Percentiles rank a stretch among this genome's conserved stretches.
These are phyloP conservation scores for Sus cebifrons DNA, from an alignment of 2,797 vertebrate genomes.

Conservation along the genomic window DNA sequence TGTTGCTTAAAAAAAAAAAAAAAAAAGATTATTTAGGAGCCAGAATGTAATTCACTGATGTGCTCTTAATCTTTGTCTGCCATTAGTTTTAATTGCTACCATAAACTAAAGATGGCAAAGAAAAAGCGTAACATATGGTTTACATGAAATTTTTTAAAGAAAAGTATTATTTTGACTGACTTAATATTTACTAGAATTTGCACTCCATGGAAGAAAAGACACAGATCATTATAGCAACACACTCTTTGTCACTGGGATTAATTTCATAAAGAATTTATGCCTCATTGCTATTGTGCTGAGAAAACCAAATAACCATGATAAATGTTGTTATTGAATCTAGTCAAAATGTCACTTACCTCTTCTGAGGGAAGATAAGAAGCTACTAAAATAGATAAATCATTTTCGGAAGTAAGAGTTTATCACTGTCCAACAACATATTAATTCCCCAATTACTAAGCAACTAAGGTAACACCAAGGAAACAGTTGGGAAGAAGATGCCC, in stretches of 20 bases:
- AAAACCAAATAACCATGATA: slow-evolving; percentile 69
- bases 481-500: neutral
- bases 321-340: slow-evolving; percentile 59
- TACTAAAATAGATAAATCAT: slow-evolving; percentile 61
- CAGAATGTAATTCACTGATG: slow-evolving; percentile 64
- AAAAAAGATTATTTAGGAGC: slow-evolving; percentile 58
- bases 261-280: slow-evolving; percentile 76
- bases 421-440: slow-evolving; percentile 10
- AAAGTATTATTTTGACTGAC: slow-evolving; percentile 64
- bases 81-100: slow-evolving; percentile 52
- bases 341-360: slow-evolving; percentile 69
- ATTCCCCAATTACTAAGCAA: slow-evolving; percentile 30
- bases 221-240: slow-evolving; percentile 51
- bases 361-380: slow-evolving; percentile 5
- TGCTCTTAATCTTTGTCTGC: slow-evolving; percentile 66
- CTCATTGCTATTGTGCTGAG: neutral
- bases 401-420: slow-evolving; percentile 56
- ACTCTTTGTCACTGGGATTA: slow-evolving; percentile 57
- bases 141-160: slow-evolving; percentile 52
- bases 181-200: slow-evolving; percentile 67
- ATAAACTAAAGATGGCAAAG: slow-evolving; percentile 64
- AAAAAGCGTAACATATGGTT: slow-evolving; percentile 27
- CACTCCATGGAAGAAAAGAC: neutral
- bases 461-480: neutral
- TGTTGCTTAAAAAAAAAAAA: neutral